Evolutionary conservation across 1,140 invertebrate genomes (phyloP).

Genomic region (Nymphalis io): DNA sequence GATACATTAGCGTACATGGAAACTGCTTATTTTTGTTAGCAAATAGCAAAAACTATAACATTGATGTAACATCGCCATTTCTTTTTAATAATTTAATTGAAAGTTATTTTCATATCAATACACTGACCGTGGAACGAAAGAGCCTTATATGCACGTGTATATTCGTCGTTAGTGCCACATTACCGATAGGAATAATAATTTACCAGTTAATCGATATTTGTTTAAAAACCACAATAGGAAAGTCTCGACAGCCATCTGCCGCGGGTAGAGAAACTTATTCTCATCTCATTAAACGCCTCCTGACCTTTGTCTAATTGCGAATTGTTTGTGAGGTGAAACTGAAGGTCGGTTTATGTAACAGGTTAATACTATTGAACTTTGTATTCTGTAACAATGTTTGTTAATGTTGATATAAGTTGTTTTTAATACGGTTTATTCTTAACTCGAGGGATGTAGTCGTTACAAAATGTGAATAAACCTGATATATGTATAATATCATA

Average conservation of each 20-base stretch:
- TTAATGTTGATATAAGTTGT: neutral
- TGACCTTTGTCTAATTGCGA: slow-evolving; percentile 31
- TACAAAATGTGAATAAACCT: too few relatives aligned
- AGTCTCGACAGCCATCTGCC: slow-evolving; percentile 15
- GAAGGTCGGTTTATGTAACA: slow-evolving; percentile 28
- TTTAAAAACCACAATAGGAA: slow-evolving; percentile 9
- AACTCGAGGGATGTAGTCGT: too few relatives aligned
- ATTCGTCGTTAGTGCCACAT: neutral
- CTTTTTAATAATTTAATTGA: too few relatives aligned
- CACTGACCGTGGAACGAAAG: too few relatives aligned
- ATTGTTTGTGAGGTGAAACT: slow-evolving; percentile 27
- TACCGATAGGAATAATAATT: slow-evolving; percentile 2
- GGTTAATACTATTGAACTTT: slow-evolving; percentile 27
- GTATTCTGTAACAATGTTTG: slow-evolving; percentile 7
- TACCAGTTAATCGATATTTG: slow-evolving; percentile 9
- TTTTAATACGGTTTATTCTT: neutral
- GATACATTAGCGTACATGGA: too few relatives aligned
- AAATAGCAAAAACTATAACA: too few relatives aligned
- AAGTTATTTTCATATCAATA: too few relatives aligned
- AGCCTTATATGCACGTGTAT: too few relatives aligned
- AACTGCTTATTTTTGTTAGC: too few relatives aligned
- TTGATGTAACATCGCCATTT: too few relatives aligned
- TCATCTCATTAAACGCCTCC: slow-evolving; percentile 26
- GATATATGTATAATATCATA: too few relatives aligned
- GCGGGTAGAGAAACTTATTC: slow-evolving; percentile 26